Conservation (phyloP, 1,140 invertebrate genomes). For the Aphaenogaster rudis region DNA sequence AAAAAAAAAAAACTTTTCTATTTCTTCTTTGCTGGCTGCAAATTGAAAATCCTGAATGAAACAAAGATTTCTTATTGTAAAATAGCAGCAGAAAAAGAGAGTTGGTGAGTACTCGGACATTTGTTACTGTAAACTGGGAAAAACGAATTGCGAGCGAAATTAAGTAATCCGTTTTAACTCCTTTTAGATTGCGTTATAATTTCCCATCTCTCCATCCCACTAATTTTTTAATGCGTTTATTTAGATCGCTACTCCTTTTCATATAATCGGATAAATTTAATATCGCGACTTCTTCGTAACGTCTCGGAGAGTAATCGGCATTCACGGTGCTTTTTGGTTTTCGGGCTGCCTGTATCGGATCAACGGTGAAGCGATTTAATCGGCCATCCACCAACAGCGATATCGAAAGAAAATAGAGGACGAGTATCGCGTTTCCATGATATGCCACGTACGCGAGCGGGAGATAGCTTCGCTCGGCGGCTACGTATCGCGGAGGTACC, state of each 20-base stretch:
- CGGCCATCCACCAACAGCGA: constrained; percentile 30
- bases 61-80: not conserved
- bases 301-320: not conserved
- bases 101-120: not conserved
- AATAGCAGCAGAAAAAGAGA: not conserved
- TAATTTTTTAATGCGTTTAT: not conserved
- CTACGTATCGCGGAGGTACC: constrained; percentile 36
- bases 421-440: constrained; percentile 47
- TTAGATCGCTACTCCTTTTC: constrained; percentile 6
- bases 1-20: not conserved
- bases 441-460: constrained; percentile 51
- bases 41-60: not conserved
- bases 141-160: not conserved
- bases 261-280: not conserved
- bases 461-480: constrained; percentile 33
- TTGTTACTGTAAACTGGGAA: not conserved
- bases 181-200: not conserved
- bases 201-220: not conserved
- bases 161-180: not conserved
- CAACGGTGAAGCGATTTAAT: constrained; percentile 38
- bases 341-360: not conserved
- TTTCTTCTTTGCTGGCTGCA: not conserved
- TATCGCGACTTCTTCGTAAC: not conserved
- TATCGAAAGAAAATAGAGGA: constrained; percentile 58
- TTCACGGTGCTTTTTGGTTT: constrained; percentile 2